Evolutionary conservation across 2,113 vertebrate species (phyloP), one percentile per base, ranked within the genome.

Genomic region (Piprites chloris): DNA sequence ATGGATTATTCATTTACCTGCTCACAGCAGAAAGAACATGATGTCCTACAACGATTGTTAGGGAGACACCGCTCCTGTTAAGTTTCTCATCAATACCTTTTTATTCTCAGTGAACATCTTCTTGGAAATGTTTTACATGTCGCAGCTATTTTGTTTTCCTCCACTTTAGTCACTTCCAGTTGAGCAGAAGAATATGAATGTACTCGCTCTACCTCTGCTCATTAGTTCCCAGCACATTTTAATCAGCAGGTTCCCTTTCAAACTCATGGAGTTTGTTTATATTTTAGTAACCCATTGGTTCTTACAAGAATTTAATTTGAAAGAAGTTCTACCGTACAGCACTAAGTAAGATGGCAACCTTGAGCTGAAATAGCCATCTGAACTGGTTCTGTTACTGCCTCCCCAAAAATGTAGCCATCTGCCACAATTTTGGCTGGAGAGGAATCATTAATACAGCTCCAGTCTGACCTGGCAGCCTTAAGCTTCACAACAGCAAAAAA

Each of bases 31-130:
- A 94, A 42, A 93, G 97, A 96, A 96, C 94, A 92, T 56, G 28
- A 27, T 63, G 95, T 96, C 89, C 96, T 76, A 30, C 28, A 94
- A 65, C 3, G 13, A 91, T 22, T 84, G 90, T 26, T 63, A 71
- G 82, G 89, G 83, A 94, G 56, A 96, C 76, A 92, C 76, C 85
- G 63, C 66, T 61, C 85, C 80, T 95, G 83, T 46, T 75, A 69
- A 69, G 87, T 47, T 89, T 87, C 81, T 62, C 85, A 83, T 95
- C 95, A 97, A 76, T 84, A 96, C 41, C 79, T 86, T 91, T 87
- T 91, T 30, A 85, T 78, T 61, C 35, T 61, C 52, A 20, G 23
- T 18, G n/a, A 91, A 76, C 87, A 83, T 76, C 86, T 92, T 95
- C 95, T 73, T 56, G 81, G 91, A 96, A 97, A 79, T 39, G 35